phyloP scores from a whole-genome alignment of 2,888 invertebrate species.

The Hirtodrosophila duncani region DNA sequence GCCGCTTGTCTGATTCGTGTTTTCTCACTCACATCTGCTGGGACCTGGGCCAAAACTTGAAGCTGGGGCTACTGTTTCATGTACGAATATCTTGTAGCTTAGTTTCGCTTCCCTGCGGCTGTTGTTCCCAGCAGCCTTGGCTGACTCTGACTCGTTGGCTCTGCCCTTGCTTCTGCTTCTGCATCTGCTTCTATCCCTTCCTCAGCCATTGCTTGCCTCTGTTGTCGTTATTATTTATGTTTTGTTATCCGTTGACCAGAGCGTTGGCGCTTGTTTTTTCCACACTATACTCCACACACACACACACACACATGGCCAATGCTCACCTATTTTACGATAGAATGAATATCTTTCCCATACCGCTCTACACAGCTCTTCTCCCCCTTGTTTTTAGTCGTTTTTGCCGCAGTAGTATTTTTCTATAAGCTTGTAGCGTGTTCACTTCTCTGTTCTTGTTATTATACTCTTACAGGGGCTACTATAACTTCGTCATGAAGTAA shows the following conservation, averaged over 20 bases:
- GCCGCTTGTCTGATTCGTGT: slow-evolving; percentile 1
- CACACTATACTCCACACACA: slow-evolving; percentile 19
- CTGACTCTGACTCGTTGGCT: slow-evolving; percentile 16
- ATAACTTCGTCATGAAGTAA: too few relatives aligned
- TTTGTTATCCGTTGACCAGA: slow-evolving; percentile 74
- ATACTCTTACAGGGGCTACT: too few relatives aligned
- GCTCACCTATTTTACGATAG: slow-evolving; percentile 73
- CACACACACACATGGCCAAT: slow-evolving; percentile 18
- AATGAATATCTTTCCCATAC: slow-evolving; percentile 54
- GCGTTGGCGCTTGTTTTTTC: slow-evolving; percentile 60
- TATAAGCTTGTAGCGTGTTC: slow-evolving; percentile 48
- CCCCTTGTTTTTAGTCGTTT: slow-evolving; percentile 43
- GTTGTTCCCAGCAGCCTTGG: slow-evolving; percentile 42
- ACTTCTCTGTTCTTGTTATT: slow-evolving; percentile 40
- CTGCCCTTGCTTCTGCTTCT: slow-evolving; percentile 1
- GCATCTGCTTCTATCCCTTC: not conserved
- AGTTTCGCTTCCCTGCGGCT: slow-evolving; percentile 11
- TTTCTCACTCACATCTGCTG: too few relatives aligned
- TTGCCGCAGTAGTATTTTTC: slow-evolving; percentile 63
- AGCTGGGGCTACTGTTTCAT: slow-evolving; percentile 19
- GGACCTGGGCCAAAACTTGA: too few relatives aligned
- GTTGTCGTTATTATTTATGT: slow-evolving; percentile 75
- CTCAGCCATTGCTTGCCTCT: slow-evolving; percentile 16
- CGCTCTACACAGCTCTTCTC: slow-evolving; percentile 10
- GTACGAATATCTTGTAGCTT: slow-evolving; percentile 16